A percentile compares a stretch with the other conserved stretches of the same genome.
Conservation (phyloP, 2,888 invertebrate species). For the Yponomeuta cagnagella region DNA sequence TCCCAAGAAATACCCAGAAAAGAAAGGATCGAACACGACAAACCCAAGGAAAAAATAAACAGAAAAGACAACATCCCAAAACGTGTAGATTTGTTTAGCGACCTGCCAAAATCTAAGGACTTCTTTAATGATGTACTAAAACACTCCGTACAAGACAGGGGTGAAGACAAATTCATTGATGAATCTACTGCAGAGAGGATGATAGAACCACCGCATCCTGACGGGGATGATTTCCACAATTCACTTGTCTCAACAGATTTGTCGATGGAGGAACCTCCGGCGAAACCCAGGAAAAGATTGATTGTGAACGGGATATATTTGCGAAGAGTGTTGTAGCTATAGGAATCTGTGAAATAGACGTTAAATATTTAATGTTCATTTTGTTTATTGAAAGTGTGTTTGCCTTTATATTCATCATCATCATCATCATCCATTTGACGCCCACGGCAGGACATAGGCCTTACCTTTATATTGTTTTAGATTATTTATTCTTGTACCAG, state of each 20-base stretch:
- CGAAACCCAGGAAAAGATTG: not conserved
- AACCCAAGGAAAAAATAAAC: not conserved
- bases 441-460: no score
- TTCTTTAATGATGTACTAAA: not conserved
- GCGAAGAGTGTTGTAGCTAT: not conserved
- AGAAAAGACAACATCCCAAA: not conserved
- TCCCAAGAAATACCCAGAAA: not conserved
- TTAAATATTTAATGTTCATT: no score
- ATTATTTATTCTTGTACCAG: no score
- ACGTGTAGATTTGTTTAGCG: no score
- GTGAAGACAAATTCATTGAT: not conserved
- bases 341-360: not conserved
- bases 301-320: not conserved
- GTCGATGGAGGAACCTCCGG: not conserved
- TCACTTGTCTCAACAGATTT: not conserved
- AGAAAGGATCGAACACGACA: not conserved
- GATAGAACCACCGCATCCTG: not conserved
- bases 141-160: not conserved
- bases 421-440: no score
- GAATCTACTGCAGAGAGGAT: not conserved
- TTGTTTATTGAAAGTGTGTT: no score
- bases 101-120: not conserved
- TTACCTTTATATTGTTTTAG: no score
- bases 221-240: not conserved
- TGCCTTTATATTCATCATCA: no score